Base-by-base conservation (phyloP, 2,797 vertebrate species). In the Tamandua tetradactyla region DNA sequence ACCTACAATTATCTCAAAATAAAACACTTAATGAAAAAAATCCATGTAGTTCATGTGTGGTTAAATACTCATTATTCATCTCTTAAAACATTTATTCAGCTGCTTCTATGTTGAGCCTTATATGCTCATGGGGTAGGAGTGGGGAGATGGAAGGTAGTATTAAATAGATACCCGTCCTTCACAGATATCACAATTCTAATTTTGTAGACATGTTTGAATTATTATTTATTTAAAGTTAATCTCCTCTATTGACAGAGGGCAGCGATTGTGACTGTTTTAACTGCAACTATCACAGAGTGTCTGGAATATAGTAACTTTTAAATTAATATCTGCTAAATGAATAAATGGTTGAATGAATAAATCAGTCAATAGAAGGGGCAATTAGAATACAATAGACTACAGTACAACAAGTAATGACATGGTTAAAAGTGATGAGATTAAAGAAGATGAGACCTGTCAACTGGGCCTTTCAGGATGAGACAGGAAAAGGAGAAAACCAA, bases 301-400 rank as follows among this genome's bases (percentile, higher is more conserved):
- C 37, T 75, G 4, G 12, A 78, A 71, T 59, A 92, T 30, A 69
- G 25, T 82, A 91, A 55, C 74, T 88, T 80, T 66, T n/a, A n/a
- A n/a, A n/a, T 94, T 61, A 81, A 92, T 69, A 87, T 9, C n/a
- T 84, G n/a, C n/a, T n/a, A n/a, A n/a, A n/a, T n/a, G n/a, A n/a
- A n/a, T n/a, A n/a, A n/a, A n/a, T n/a, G n/a, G n/a, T n/a, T n/a
- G n/a, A n/a, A n/a, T n/a, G n/a, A n/a, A n/a, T n/a, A n/a, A n/a
- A n/a, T n/a, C n/a, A 79, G 47, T 78, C 69, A 87, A 61, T 25
- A 95, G 23, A 80, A 94, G 55, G 35, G 40, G 13, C 66, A 55
- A 27, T n/a, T n/a, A n/a, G n/a, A n/a, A n/a, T n/a, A n/a, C n/a
- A n/a, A 49, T 82, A 92, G 74, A 91, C 93, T 72, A 71, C 1